A percentile compares a stretch with the other conserved stretches of the same genome.
These are phyloP conservation scores for Pachypanchax playfairii DNA, from an alignment of 2,113 vertebrate genomes.

Conservation along the genomic window DNA sequence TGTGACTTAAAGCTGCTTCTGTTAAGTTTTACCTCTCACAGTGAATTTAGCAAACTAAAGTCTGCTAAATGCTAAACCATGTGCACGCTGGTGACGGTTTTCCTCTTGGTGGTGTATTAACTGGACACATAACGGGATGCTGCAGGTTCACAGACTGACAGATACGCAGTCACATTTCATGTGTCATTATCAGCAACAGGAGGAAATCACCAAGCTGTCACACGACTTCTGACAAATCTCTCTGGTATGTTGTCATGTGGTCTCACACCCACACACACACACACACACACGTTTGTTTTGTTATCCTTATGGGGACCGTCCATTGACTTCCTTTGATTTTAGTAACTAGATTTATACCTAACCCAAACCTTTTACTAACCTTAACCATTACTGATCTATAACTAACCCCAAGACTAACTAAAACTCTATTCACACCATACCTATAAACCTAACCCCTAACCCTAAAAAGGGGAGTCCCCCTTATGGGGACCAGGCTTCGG, in stretches of 20 bases:
- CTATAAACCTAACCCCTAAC: too few species aligned
- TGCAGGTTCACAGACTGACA: constrained; percentile 7
- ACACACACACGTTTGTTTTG: too few species aligned
- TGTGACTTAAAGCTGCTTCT: constrained; percentile 6
- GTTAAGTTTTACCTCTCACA: constrained; percentile 9
- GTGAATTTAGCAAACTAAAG: constrained; percentile 15
- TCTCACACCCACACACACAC: constrained; percentile 5
- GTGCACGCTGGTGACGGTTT: constrained; percentile 37
- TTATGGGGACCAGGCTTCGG: too few species aligned
- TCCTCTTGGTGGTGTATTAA: constrained; percentile 27
- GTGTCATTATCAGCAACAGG: constrained; percentile 33
- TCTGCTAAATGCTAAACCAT: constrained; percentile 35
- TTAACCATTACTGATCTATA: too few species aligned
- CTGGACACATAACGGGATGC: constrained; percentile 22
- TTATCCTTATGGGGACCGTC: too few species aligned
- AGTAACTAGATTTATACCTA: too few species aligned
- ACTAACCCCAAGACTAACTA: too few species aligned
- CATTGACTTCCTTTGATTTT: too few species aligned
- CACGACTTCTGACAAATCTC: constrained; percentile 46
- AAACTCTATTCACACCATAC: too few species aligned
- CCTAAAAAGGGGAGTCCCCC: too few species aligned
- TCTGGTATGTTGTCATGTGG: constrained; percentile 35
- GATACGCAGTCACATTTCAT: constrained; percentile 20
- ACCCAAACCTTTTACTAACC: too few species aligned
- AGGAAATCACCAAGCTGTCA: constrained; percentile 41